phyloP scores from a whole-genome alignment of 1,140 invertebrate genomes.

The Samia ricini region DNA sequence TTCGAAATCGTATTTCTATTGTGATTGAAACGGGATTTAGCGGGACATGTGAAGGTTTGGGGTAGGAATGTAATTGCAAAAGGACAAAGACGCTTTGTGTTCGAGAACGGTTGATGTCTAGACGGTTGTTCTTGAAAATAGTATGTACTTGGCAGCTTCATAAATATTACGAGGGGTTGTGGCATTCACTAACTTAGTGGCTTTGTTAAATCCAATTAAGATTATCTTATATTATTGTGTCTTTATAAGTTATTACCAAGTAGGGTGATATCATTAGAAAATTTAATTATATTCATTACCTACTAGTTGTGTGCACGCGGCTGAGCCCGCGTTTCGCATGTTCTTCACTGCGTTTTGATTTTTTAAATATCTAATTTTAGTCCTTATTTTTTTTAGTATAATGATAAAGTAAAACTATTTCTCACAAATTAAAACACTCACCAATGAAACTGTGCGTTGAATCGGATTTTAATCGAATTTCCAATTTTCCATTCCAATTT shows the following conservation, averaged over 20 bases:
- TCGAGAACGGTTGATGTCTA: neutral
- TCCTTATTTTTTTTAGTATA: no score
- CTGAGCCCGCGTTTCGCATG: no score
- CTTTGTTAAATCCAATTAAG: neutral
- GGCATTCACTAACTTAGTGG: neutral
- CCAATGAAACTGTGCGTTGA: no score
- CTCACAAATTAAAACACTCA: no score
- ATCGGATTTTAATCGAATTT: no score
- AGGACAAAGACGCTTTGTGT: neutral
- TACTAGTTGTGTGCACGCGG: no score
- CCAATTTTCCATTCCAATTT: no score
- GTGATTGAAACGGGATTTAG: neutral
- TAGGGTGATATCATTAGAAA: neutral
- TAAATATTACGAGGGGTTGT: slow-evolving; percentile 6
- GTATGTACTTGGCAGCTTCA: slow-evolving; percentile 6
- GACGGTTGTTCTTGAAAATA: slow-evolving; percentile 2
- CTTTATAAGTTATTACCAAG: no score
- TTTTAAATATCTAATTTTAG: no score
- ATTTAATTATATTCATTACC: no score
- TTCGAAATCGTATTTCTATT: neutral
- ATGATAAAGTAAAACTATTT: no score
- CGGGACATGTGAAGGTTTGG: slow-evolving; percentile 2
- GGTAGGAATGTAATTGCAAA: slow-evolving; percentile 5
- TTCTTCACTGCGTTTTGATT: no score
- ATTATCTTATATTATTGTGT: neutral